phyloP scores from a whole-genome alignment of 2,888 invertebrate species.

The Clistopyga incitator region DNA sequence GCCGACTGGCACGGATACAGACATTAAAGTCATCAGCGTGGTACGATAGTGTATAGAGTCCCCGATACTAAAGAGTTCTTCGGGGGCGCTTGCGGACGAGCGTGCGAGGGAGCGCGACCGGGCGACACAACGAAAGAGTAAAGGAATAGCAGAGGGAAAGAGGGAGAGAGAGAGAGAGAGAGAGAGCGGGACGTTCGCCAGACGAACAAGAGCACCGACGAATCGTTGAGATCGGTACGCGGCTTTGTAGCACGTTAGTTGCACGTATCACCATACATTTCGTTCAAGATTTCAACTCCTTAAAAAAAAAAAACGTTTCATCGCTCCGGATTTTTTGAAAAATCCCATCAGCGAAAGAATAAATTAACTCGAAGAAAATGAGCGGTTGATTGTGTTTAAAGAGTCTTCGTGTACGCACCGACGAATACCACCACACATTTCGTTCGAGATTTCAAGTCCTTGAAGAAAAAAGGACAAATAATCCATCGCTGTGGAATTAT shows the following conservation, averaged over 20 bases:
- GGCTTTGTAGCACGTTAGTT: constrained; percentile 38
- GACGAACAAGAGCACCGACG: constrained; percentile 54
- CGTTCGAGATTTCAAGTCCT: too few relatives aligned
- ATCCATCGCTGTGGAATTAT: not conserved
- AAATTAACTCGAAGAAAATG: too few relatives aligned
- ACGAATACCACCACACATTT: too few relatives aligned
- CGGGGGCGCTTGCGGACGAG: constrained; percentile 55
- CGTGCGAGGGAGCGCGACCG: constrained; percentile 1
- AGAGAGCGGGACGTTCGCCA: constrained; percentile 38
- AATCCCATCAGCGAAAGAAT: not conserved
- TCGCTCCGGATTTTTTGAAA: too few relatives aligned
- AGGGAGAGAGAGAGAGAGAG: constrained; percentile 22
- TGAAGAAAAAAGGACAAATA: not conserved
- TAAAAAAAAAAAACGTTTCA: not conserved
- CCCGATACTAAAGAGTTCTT: constrained; percentile 77
- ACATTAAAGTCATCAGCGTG: constrained; percentile 82
- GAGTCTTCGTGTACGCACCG: too few relatives aligned
- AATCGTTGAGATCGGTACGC: constrained; percentile 56
- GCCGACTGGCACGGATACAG: constrained; percentile 83
- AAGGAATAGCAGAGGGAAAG: not conserved
- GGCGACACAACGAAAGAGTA: constrained; percentile 7
- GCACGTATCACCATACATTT: constrained; percentile 41
- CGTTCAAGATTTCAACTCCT: not conserved
- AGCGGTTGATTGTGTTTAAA: too few relatives aligned
- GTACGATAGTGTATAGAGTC: constrained; percentile 68